Base-by-base conservation (phyloP, 2,113 vertebrate species). In the Nettapus auritus region DNA sequence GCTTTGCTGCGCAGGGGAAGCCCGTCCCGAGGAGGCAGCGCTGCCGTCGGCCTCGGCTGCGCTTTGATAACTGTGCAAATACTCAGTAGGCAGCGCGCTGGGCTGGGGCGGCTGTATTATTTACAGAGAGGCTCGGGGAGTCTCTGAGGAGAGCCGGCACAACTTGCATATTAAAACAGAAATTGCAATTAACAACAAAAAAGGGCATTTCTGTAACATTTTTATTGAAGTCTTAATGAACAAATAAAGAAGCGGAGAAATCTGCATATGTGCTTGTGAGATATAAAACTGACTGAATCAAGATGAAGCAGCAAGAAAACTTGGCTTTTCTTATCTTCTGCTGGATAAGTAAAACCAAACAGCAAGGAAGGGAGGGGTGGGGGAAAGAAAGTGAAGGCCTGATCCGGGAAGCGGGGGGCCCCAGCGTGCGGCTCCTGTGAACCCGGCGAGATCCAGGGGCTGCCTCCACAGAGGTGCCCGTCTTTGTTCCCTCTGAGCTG, bases 211-310 rank as follows among this genome's bases (percentile, higher is more conserved):
- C 97, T 94, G 94, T 93, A 96, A 95, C 75, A 4, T 50, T 97
- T 97, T 98, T 98, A 97, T 97, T 96, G 96, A 94, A 90, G 89
- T 80, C 92, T 98, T 98, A 97, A 98, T 98, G 97, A 98, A 97
- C 95, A 98, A 97, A 97, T 97, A 97, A 98, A 98, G 96, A 68
- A 98, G 96, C 84, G 21, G 95, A 93, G 96, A 90, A 96, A 95
- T 96, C 97, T 94, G 97, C 89, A 7, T 78, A 55, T 78, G 95
- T 85, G 55, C 66, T 96, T 80, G 85, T 1, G 71, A 88, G 93
- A 25, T 73, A 86, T 83, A 94, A 94, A 97, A 90, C 91, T 55
- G 94, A 78, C 93, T 91, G 95, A 95, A 88, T 97, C 70, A 15
- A 96, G 94, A 96, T 93, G 93, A 93, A 96, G 95, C 62, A 86